Conservation (phyloP, 2,113 vertebrate species). For the Reinhardtius hippoglossoides region DNA sequence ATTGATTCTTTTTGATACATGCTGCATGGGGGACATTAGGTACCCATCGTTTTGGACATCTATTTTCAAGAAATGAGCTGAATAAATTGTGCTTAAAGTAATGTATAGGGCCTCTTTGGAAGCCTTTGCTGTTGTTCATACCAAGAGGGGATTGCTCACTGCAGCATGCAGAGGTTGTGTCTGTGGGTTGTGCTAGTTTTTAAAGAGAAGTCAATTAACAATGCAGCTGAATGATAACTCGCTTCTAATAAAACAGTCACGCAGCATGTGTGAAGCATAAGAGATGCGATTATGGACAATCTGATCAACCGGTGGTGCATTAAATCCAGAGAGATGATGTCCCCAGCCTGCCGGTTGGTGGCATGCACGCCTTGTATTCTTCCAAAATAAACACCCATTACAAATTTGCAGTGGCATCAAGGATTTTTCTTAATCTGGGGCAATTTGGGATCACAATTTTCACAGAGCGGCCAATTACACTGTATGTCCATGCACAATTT, state of each 20-base stretch:
- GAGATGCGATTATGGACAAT: conserved; percentile 5
- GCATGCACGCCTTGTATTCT: neutral
- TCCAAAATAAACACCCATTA: neutral
- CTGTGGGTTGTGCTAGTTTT: conserved; percentile 18
- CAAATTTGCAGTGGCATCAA: too few relatives aligned
- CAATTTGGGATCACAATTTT: too few relatives aligned
- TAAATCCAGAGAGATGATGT: neutral
- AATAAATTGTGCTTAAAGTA: conserved; percentile 76
- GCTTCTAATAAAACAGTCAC: conserved; percentile 19
- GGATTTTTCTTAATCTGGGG: neutral
- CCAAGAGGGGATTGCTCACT: conserved; percentile 29
- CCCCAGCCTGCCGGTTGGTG: neutral
- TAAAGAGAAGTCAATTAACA: conserved; percentile 39
- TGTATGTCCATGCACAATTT: neutral
- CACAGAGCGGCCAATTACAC: neutral
- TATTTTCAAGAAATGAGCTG: conserved; percentile 76
- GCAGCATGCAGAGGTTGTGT: conserved; percentile 20
- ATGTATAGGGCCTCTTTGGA: conserved; percentile 56
- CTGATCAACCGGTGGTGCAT: conserved; percentile 10
- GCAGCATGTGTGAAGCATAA: conserved; percentile 29
- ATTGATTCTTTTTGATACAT: conserved; percentile 84
- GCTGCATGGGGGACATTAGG: conserved; percentile 75
- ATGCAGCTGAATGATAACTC: conserved; percentile 24
- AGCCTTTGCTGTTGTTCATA: conserved; percentile 52
- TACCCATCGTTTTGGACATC: conserved; percentile 74